A percentile compares a stretch with the other conserved stretches of the same genome.
Evolutionary conservation across 2,888 invertebrate species (phyloP).

Genomic region (Agonopterix alstromeriana): DNA sequence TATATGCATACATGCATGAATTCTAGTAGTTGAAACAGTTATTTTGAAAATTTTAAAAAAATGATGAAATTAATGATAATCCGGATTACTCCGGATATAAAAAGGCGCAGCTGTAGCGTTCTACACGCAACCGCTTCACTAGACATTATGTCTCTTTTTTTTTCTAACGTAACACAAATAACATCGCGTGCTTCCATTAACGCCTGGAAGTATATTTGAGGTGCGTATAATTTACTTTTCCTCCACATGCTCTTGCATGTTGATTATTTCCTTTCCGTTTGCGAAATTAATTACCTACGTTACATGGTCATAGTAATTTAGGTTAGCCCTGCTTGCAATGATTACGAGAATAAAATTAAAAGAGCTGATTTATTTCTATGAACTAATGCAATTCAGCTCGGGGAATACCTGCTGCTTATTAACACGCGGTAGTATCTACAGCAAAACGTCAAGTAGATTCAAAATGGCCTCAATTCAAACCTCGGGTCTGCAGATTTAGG

Average conservation of each 20-base stretch:
- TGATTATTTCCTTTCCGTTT: slow-evolving; percentile 38
- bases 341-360: too few species aligned
- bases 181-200: slow-evolving; percentile 26
- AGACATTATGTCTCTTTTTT: slow-evolving; percentile 27
- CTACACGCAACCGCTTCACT: slow-evolving; percentile 27
- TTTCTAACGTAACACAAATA: slow-evolving; percentile 7
- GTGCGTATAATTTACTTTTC: slow-evolving; percentile 33
- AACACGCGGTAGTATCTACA: too few species aligned
- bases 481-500: too few species aligned
- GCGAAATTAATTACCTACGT: slow-evolving; percentile 30
- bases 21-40: too few species aligned
- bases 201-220: slow-evolving; percentile 28
- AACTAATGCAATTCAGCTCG: too few species aligned
- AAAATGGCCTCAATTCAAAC: too few species aligned
- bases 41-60: too few species aligned
- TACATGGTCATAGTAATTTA: slow-evolving; percentile 13
- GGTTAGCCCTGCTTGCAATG: not conserved
- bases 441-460: too few species aligned
- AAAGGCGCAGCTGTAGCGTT: slow-evolving; percentile 21
- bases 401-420: too few species aligned
- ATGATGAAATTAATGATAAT: too few species aligned
- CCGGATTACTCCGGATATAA: slow-evolving; percentile 6
- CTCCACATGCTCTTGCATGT: slow-evolving; percentile 26
- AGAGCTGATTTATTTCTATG: too few species aligned
- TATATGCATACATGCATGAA: too few species aligned